phyloP scores from a whole-genome alignment of 35 echinoderm and acorn worm species.

The Anneissia japonica region DNA sequence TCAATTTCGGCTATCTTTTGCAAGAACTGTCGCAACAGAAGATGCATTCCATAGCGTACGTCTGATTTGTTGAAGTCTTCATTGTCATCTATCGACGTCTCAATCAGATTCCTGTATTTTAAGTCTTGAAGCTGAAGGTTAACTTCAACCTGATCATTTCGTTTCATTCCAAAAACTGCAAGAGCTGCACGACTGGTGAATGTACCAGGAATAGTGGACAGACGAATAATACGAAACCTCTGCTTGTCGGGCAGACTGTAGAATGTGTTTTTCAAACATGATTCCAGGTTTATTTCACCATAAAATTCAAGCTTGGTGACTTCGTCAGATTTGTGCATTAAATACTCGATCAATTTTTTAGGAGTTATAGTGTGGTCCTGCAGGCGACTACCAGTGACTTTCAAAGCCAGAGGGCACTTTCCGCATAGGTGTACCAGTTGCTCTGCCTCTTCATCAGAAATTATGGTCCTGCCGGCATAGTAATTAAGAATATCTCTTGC shows the following conservation, averaged over 20 bases:
- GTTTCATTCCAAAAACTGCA: slow-evolving; percentile 52
- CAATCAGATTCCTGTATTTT: slow-evolving; percentile 74
- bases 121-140: slow-evolving; percentile 74
- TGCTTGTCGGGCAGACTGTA: slow-evolving; percentile 33
- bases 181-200: slow-evolving; percentile 74
- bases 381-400: slow-evolving; percentile 67
- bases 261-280: slow-evolving; percentile 53
- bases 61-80: slow-evolving; percentile 57
- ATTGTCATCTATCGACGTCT: slow-evolving; percentile 34
- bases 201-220: slow-evolving; percentile 77
- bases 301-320: slow-evolving; percentile 39
- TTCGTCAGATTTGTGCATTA: slow-evolving; percentile 18
- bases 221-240: slow-evolving; percentile 48
- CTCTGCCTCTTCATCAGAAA: slow-evolving; percentile 32
- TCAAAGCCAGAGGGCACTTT: slow-evolving; percentile 72
- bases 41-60: slow-evolving; percentile 65
- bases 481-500: slow-evolving; percentile 68
- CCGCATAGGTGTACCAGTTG: slow-evolving; percentile 49
- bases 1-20: slow-evolving; percentile 38
- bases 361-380: slow-evolving; percentile 66
- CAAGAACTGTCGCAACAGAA: slow-evolving; percentile 68
- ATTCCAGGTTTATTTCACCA: slow-evolving; percentile 47
- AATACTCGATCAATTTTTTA: slow-evolving; percentile 55
- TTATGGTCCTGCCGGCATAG: slow-evolving; percentile 50
- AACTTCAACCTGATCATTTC: slow-evolving; percentile 43